Base-by-base conservation (phyloP, 2,113 vertebrate genomes). In the Ammodytes dubius region DNA sequence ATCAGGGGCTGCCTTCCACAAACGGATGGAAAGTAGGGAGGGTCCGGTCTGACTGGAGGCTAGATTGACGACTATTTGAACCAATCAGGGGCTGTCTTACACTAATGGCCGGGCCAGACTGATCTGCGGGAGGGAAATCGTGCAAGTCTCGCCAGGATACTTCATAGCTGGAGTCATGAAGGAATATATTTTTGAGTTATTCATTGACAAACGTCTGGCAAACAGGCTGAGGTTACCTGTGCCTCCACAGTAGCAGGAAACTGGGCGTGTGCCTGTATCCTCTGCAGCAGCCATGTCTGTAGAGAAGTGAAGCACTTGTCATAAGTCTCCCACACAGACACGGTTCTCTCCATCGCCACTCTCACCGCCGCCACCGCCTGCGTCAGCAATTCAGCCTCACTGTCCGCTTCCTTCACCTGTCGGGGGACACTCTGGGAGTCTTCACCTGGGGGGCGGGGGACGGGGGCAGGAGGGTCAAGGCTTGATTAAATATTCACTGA, bases 291-390 rank as follows among this genome's bases (percentile, higher is more conserved):
- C 87, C 87, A 87, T 0, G 74, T 37, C 65, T 89, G 83, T 0
- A 91, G 70, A 73, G 87, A 79, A 7, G 45, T 0, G 0, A 88
- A 27, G 42, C 61, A 64, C 54, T 46, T 64, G 73, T 70, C 64
- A 83, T 86, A 88, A 9, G 59, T 59, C n/a, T 83, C 75, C 81
- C 87, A 91, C 1, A 76, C 83, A 56, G 73, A 81, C 54, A 5
- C n/a, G n/a, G 35, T 81, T 59, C 81, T 86, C 47, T 88, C 83
- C 87, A 91, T 86, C 40, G 5, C 65, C 56, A 63, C 46, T 47
- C n/a, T 81, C 12, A 37, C 64, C 0, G 81, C 10, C 4, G 40
- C 6, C 63, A 68, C 84, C 39, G 75, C 72, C 68, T 68, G 81
- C 8, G 12, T 19, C 52, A 85, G 42, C 39, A 39, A 0, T 2